phyloP scores from a whole-genome alignment of 30 jellyfish, hydroid and myxozoan genomes.

The Turritopsis rubra region DNA sequence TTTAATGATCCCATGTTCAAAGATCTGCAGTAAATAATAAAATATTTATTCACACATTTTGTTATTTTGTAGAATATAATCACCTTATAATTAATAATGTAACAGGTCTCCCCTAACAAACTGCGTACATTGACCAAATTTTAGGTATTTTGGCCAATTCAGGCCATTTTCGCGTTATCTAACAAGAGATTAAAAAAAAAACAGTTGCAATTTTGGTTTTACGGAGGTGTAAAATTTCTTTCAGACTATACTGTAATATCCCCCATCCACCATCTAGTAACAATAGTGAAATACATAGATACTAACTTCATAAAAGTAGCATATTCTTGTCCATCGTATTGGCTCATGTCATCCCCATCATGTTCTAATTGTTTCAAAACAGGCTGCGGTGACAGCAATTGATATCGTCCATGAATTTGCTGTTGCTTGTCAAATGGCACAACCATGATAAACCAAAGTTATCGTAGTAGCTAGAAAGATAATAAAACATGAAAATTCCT shows the following conservation, averaged over 20 bases:
- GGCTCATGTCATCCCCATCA: background rate
- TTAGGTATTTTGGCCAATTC: no score
- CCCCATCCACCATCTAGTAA: background rate
- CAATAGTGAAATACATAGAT: background rate
- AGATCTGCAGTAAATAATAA: background rate
- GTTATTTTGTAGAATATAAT: background rate
- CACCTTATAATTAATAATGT: no score
- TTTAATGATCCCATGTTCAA: background rate
- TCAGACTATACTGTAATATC: background rate
- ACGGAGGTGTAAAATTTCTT: background rate
- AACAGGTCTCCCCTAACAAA: no score
- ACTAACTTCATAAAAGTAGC: slow-evolving; percentile 5
- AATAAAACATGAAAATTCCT: background rate
- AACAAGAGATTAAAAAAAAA: no score
- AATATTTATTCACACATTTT: background rate
- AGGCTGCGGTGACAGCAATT: slow-evolving; percentile 9
- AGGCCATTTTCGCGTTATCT: no score
- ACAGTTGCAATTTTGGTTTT: no score
- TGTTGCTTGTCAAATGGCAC: background rate
- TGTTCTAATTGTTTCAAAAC: slow-evolving; percentile 4
- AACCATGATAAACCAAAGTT: background rate
- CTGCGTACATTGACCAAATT: no score
- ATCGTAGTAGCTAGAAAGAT: background rate
- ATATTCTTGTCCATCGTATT: slow-evolving; percentile 9
- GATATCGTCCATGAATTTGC: slow-evolving; percentile 14